Conservation (phyloP, 2,888 invertebrate species). For the Acrobasis repandana region DNA sequence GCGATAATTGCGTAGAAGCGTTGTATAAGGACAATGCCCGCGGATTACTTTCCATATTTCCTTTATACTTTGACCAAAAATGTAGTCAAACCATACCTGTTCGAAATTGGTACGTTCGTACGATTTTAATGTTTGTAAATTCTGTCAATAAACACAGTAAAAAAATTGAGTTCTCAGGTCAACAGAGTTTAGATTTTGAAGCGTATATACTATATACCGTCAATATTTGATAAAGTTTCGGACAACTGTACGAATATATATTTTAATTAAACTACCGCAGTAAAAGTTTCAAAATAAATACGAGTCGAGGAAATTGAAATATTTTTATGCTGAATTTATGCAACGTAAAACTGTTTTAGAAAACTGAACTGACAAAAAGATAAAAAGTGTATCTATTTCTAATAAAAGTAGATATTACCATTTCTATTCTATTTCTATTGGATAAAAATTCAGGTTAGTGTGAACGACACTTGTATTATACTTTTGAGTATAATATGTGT, state of each 20-base stretch:
- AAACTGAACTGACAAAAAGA: too few species aligned
- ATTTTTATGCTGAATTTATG: background rate
- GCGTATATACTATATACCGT: too few species aligned
- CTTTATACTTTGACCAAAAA: background rate
- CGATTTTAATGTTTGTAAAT: conserved; percentile 30
- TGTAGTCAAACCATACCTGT: conserved; percentile 41
- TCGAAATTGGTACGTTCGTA: conserved; percentile 29
- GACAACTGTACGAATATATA: background rate
- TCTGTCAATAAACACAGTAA: conserved; percentile 16
- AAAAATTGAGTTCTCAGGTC: too few species aligned
- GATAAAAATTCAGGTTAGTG: too few species aligned
- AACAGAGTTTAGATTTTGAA: conserved; percentile 5
- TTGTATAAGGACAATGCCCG: too few species aligned
- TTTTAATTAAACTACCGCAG: background rate
- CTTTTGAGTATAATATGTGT: too few species aligned
- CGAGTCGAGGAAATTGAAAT: background rate
- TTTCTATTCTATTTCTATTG: too few species aligned
- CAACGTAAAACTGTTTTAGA: too few species aligned
- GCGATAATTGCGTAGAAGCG: too few species aligned
- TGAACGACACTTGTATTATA: too few species aligned
- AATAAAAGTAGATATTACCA: too few species aligned
- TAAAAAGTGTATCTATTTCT: too few species aligned
- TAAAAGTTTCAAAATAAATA: background rate
- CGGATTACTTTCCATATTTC: background rate
- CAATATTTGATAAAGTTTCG: conserved; percentile 11